phyloP scores from a whole-genome alignment of 1,140 invertebrate genomes.

The Dendrolimus kikuchii region DNA sequence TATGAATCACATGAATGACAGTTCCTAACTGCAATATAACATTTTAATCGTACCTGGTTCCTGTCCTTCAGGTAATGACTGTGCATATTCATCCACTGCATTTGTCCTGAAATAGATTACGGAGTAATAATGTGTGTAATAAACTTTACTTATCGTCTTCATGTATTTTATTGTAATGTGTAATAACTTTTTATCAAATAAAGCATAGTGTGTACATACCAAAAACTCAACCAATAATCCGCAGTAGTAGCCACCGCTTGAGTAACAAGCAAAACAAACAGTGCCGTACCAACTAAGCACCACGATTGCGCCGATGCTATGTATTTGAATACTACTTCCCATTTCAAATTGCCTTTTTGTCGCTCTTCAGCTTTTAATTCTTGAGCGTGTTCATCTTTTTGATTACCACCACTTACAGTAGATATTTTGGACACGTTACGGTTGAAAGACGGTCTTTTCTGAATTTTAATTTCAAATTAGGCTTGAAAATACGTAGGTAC shows the following conservation, averaged over 20 bases:
- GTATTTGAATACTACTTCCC: conserved; percentile 76
- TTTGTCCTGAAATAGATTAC: conserved; percentile 43
- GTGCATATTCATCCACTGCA: conserved; percentile 41
- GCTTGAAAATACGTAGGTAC: no score
- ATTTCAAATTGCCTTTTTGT: conserved; percentile 73
- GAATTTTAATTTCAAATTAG: conserved; percentile 11
- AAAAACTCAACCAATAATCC: conserved; percentile 88
- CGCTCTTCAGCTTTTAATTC: conserved; percentile 66
- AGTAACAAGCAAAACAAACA: conserved; percentile 76
- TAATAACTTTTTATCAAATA: no score
- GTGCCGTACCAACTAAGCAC: conserved; percentile 72
- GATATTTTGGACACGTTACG: conserved; percentile 44
- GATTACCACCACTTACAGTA: conserved; percentile 39
- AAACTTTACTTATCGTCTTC: no score
- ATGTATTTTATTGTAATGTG: no score
- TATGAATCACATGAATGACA: no score
- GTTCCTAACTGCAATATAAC: neutral
- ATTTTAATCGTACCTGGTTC: conserved; percentile 29
- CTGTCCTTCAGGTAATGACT: conserved; percentile 28
- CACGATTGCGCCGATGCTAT: conserved; percentile 78
- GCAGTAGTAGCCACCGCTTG: conserved; percentile 80
- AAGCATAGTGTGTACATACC: conserved; percentile 67
- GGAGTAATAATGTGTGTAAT: neutral
- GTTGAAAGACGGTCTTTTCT: conserved; percentile 22
- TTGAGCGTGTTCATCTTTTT: conserved; percentile 52